Evolutionary conservation across 2,797 vertebrate species (phyloP), one percentile per base, ranked within the genome.

Genomic region (Malacoctenus gilli): DNA sequence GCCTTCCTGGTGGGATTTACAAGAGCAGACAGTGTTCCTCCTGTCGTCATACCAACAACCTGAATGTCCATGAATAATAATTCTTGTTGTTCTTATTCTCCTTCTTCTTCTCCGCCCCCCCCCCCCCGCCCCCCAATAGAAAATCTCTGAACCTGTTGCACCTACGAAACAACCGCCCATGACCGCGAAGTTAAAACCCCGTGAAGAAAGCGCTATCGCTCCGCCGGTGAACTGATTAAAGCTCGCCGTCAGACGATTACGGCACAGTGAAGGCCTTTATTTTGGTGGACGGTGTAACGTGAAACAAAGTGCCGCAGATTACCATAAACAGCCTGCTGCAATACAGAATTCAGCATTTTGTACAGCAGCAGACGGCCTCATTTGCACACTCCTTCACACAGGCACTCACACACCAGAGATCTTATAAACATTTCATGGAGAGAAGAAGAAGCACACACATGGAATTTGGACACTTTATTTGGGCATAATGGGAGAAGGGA

Each of bases 401-500:
- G 21, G 55, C 57, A 57, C 59, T 67, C 49, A 51, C 54, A 16
- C 71, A 72, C 72, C 50, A 14, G 59, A 56, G 80, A 66, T 91
- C 86, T 84, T 89, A 79, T 91, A 91, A 92, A 92, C 91, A 93
- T 86, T 78, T 85, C 76, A 64, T 71, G 44, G 75, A 72, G 82
- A 70, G 79, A 82, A 82, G 82, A 84, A 85, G 85, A 82, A 84
- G 84, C 81, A 80, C 85, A 68, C 54, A 28, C 60, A 49, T 88
- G 89, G 90, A 91, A 91, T 92, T 88, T 37, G 62, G 87, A 87
- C 84, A 66, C 93, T 94, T 94, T 94, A 94, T 94, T 93, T 93
- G 93, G 93, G 89, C 91, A 93, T 91, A 79, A 86, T 83, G 81
- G 77, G 83, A 86, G 75, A 53, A 55, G 60, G 60, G 76, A 68